These are phyloP conservation scores for Zaprionus vittiger DNA, from an alignment of 1,140 invertebrate species.

Conservation along the genomic window DNA sequence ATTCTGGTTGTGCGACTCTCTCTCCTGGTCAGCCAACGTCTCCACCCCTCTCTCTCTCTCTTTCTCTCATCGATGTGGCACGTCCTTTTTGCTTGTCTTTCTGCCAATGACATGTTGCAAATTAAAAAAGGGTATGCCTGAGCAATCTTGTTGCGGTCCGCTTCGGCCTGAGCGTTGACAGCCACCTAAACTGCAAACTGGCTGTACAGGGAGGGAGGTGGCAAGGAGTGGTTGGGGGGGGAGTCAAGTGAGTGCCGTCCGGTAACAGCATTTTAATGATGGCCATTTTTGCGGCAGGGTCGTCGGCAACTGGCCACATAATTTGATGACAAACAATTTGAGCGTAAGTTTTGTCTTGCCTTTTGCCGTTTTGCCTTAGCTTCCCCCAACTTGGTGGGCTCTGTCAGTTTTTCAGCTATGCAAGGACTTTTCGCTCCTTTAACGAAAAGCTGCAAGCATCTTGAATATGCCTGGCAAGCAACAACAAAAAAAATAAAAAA, in stretches of 20 bases:
- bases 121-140: slow-evolving; percentile 82
- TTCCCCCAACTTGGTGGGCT: not conserved
- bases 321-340: slow-evolving; percentile 81
- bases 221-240: not conserved
- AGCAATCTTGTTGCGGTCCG: slow-evolving; percentile 76
- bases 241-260: slow-evolving; percentile 43
- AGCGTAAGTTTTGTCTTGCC: slow-evolving; percentile 66
- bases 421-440: slow-evolving; percentile 28
- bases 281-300: slow-evolving; percentile 61
- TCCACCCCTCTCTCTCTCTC: not conserved
- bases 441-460: slow-evolving; percentile 57
- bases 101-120: slow-evolving; percentile 82
- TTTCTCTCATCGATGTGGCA: slow-evolving; percentile 38
- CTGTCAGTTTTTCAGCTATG: slow-evolving; percentile 23
- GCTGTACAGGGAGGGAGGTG: not conserved
- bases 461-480: slow-evolving; percentile 52
- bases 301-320: slow-evolving; percentile 69
- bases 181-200: slow-evolving; percentile 8
- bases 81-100: slow-evolving; percentile 73
- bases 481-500: slow-evolving; percentile 50
- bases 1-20: slow-evolving; percentile 7
- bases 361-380: slow-evolving; percentile 56
- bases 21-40: not conserved
- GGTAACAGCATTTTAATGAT: slow-evolving; percentile 81
- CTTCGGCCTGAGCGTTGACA: slow-evolving; percentile 39